Conservation (phyloP, 2,888 invertebrate species). For the Microchrysa polita region DNA sequence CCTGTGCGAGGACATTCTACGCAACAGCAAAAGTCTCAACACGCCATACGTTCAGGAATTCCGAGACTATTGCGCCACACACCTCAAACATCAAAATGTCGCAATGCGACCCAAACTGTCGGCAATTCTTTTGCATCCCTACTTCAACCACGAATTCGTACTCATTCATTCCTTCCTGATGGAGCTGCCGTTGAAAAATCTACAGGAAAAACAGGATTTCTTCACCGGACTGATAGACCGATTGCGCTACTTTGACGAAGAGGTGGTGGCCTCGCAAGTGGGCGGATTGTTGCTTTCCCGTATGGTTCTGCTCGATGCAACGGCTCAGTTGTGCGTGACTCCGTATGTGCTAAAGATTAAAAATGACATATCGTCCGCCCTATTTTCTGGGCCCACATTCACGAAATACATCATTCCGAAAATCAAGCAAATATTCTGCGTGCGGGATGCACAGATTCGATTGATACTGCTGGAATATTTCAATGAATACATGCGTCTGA, state of each 20-base stretch:
- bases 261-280: conserved; percentile 82
- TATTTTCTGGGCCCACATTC: conserved; percentile 77
- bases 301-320: conserved; percentile 83
- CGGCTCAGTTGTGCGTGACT: conserved; percentile 71
- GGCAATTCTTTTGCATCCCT: conserved; percentile 74
- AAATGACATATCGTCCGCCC: conserved; percentile 66
- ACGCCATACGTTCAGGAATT: conserved; percentile 77
- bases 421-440: conserved; percentile 82
- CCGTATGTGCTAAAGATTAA: conserved; percentile 67
- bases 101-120: conserved; percentile 74
- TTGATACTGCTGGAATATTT: conserved; percentile 82
- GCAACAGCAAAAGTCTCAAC: conserved; percentile 64
- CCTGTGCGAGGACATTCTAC: conserved; percentile 78
- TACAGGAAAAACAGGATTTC: conserved; percentile 79
- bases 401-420: conserved; percentile 79
- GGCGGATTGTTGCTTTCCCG: conserved; percentile 81
- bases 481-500: conserved; percentile 76
- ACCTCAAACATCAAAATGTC: conserved; percentile 74
- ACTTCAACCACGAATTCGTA: conserved; percentile 88
- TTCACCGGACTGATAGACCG: conserved; percentile 77
- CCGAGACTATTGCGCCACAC: conserved; percentile 73
- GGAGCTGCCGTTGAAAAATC: conserved; percentile 81
- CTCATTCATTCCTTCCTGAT: conserved; percentile 83
- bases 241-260: conserved; percentile 79
- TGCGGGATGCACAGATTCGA: conserved; percentile 85